Base-by-base conservation (phyloP, 1,140 invertebrate species). In the Bicyclus anynana region DNA sequence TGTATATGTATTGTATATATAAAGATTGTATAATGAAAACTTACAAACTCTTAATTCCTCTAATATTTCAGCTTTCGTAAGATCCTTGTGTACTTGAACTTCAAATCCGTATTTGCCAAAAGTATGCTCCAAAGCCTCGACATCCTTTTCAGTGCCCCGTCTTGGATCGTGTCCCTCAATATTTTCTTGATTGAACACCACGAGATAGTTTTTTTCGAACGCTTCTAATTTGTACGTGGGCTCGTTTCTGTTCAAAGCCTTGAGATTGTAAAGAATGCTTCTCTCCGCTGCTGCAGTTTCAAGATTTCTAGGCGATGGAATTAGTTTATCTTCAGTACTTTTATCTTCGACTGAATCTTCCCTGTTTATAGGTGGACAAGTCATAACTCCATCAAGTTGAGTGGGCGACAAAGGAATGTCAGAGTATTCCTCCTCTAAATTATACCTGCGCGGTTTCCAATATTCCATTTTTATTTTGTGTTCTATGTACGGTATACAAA, bases 161-260 rank as follows among this genome's bases (percentile, higher is more conserved):
- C 81, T 73, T 1, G 69, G 68, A 13, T 67, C 53, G 40, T 71
- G 72, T 4, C 77, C 79, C 4, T 67, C 58, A 9, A 87, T 62
- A 10, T 76, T 69, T 29, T 69, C 64, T 40, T 85, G 82, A 59
- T 87, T 85, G 38, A 87, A 84, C 29, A 85, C 82, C 9, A 84
- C 65, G 16, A 87, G 46, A 21, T 58, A 72, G 44, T 85, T 79
- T 52, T 80, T 81, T 17, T 75, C 59, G 62, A 84, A 87, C 23
- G 69, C 81, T 54, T 87, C 80, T 17, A 87, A 58, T 70, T 80
- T 72, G 50, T 87, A 87, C 1, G 84, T 85, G 1, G 21, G 42
- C 2, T 72, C 74, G 14, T 74, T 23, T 54, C 74, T 81, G 5
- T 60, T 47, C 52, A 87, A 66, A 1, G 80, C 77, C 63, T 62